phyloP scores from a whole-genome alignment of 2,888 invertebrate genomes.

The Mechanitis mazaeus region DNA sequence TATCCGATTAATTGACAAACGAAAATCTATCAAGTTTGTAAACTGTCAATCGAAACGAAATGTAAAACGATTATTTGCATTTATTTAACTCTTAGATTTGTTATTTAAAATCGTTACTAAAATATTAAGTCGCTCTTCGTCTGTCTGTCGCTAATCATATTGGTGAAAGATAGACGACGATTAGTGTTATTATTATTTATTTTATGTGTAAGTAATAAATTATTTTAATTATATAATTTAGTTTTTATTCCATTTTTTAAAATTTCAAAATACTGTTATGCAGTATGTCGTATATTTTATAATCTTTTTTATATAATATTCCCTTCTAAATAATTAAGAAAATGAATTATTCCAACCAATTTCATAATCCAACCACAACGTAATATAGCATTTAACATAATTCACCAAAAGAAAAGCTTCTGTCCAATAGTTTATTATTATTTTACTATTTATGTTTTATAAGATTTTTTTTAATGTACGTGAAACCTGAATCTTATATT shows the following conservation, averaged over 20 bases:
- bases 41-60: constrained; percentile 5
- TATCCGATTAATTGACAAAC: constrained; percentile 46
- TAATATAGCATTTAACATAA: too few relatives aligned
- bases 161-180: constrained; percentile 62
- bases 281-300: too few relatives aligned
- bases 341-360: too few relatives aligned
- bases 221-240: constrained; percentile 16
- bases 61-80: constrained; percentile 19
- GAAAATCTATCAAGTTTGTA: constrained; percentile 1
- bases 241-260: constrained; percentile 13
- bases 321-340: too few relatives aligned
- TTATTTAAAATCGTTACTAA: constrained; percentile 13
- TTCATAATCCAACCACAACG: too few relatives aligned
- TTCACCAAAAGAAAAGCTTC: too few relatives aligned
- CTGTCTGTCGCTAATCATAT: constrained; percentile 52
- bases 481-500: too few relatives aligned
- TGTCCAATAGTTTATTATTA: too few relatives aligned
- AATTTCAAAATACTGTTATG: background rate
- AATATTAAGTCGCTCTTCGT: constrained; percentile 40
- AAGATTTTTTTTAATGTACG: too few relatives aligned
- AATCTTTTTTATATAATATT: too few relatives aligned
- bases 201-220: constrained; percentile 15
- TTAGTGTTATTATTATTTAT: constrained; percentile 29
- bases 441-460: too few relatives aligned
- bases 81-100: constrained; percentile 20